Evolutionary conservation across 2,797 vertebrate genomes (phyloP), one percentile per base, ranked within the genome.

Genomic region (Coracias cyanogaster): DNA sequence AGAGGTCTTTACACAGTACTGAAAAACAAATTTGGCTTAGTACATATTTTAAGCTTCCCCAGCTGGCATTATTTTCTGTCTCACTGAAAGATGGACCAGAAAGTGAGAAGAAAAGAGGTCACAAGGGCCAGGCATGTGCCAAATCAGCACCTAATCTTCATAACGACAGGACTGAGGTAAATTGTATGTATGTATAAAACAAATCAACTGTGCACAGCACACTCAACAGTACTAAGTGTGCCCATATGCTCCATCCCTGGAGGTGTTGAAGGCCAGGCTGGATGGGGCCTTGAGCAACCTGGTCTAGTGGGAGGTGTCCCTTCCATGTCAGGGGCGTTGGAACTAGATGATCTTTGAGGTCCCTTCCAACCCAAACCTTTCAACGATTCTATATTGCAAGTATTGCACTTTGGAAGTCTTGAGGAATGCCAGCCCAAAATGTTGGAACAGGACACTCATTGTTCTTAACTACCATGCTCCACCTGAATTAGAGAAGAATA

Each of bases 361-460:
- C 37, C 37, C 37, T 37, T 37, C 37, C 37, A 37, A 37, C 8
- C 37, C 9, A 10, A 37, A 37, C 37, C 37, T 37, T 37, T 37
- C 37, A 10, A 37, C 12, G 37, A 37, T 37, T 37, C 37, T 37
- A 37, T 85, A 88, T 10, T 86, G 67, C 80, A 94, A 81, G 90
- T 72, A 86, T 6, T 91, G 86, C 57, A n/a, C 61, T 96, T 86
- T 64, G 49, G 57, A 90, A 93, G 55, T 55, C 62, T 77, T 81
- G 4, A 82, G 41, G 52, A 86, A 43, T 51, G 29, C n/a, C 88
- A 89, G 33, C 31, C 69, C 60, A 81, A 89, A 79, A 31, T 65
- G 73, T 45, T 89, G 78, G 64, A 79, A 78, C 20, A 62, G 54
- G 48, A 77, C 15, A 67, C 51, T 83, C 51, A 29, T 45, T 81